Base-by-base conservation (phyloP, 2,797 vertebrate genomes). In the Chelon labrosus region DNA sequence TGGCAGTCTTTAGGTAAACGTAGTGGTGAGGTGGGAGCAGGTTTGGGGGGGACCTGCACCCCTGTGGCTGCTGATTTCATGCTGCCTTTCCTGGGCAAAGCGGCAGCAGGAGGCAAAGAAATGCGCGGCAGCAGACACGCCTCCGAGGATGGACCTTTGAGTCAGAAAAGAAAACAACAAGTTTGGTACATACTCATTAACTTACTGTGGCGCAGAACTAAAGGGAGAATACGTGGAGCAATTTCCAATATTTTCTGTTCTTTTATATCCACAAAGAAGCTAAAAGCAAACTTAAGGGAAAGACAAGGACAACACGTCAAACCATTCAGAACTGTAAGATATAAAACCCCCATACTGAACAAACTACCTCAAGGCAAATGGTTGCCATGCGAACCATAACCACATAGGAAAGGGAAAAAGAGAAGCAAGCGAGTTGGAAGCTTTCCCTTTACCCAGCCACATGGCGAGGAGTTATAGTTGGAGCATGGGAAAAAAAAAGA, bases 1-100 rank as follows among this genome's bases (percentile, higher is more conserved):
- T 98, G 94, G 2, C 95, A 96, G 5, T 96, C 94, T 91, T 97
- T 97, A 3, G 96, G 93, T 54, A 96, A 90, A 69, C 85, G 93
- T 61, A 95, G 85, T 0, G 92, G 88, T 6, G 93, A 93, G 52
- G 88, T 79, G 10, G 89, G 89, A 1, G 89, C 75, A 52, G 87
- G 83, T 88, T 95, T 95, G 10, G 85, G 65, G n/a, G 95, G 94
- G 61, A 95, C 88, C 72, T 89, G 92, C 52, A 89, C 87, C 8
- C 86, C 86, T 0, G 85, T 66, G 35, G 86, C 89, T 49, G 91
- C 92, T 58, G 79, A 87, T 85, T 98, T 98, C 70, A 96, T 86
- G 0, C 84, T 92, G 0, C 93, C 94, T 85, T 88, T 92, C 2
- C 91, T 93, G 25, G 96, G 96, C 22, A 97, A 89, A 76, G 96